Evolutionary conservation across 1,140 invertebrate genomes (phyloP).

Genomic region (Macrobrachium rosenbergii): DNA sequence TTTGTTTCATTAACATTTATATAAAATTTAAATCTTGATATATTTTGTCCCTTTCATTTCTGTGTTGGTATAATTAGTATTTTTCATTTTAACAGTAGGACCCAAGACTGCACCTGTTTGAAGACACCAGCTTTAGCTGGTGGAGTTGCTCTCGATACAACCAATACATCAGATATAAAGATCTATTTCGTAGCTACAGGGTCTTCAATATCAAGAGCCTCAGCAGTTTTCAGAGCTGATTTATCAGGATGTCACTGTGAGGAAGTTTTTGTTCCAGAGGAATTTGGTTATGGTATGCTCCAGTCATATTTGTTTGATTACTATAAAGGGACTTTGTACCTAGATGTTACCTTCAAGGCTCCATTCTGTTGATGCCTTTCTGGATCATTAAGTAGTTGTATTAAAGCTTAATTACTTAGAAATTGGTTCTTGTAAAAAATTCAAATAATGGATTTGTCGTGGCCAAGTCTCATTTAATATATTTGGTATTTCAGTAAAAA

Average conservation of each 20-base stretch:
- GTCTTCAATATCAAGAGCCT: not conserved
- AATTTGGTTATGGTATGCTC: slow-evolving; percentile 44
- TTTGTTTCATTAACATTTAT: no score
- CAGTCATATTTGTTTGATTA: no score
- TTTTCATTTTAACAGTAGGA: not conserved
- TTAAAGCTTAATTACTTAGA: no score
- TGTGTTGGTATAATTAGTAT: no score
- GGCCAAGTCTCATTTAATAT: no score
- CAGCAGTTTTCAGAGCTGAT: slow-evolving; percentile 29
- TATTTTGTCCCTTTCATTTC: no score
- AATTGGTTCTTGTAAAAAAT: no score
- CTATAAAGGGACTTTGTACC: no score
- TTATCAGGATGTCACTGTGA: slow-evolving; percentile 48
- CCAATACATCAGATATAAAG: slow-evolving; percentile 3
- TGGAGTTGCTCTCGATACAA: slow-evolving; percentile 33
- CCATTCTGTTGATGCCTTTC: not conserved
- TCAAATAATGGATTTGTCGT: no score
- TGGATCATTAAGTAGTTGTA: not conserved
- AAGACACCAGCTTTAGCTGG: slow-evolving; percentile 33
- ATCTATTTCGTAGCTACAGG: slow-evolving; percentile 32
- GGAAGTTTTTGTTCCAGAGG: slow-evolving; percentile 21
- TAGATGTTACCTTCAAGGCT: not conserved
- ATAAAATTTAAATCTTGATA: no score
- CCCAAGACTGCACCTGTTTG: slow-evolving; percentile 37
- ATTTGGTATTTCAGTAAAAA: not conserved